Evolutionary conservation across 2,888 invertebrate species (phyloP).

Genomic region (Dryococelus australis): DNA sequence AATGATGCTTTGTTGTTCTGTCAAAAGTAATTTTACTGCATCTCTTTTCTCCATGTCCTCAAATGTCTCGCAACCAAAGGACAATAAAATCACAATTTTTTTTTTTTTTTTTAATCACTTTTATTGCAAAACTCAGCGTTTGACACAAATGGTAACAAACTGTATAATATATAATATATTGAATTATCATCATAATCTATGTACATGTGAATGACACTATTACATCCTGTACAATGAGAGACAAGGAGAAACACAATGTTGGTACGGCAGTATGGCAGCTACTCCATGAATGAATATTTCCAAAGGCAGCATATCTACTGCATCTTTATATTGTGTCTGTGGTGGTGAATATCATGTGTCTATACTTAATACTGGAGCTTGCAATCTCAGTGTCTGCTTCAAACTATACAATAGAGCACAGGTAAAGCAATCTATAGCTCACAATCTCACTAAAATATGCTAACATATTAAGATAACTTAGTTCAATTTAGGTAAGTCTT

Average conservation of each 20-base stretch:
- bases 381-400: background rate
- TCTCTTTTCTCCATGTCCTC: too few relatives aligned
- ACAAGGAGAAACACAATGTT: background rate
- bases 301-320: background rate
- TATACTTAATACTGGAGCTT: background rate
- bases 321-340: background rate
- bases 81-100: too few relatives aligned
- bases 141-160: constrained; percentile 43
- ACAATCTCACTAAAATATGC: background rate
- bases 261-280: background rate
- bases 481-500: too few relatives aligned
- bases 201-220: constrained; percentile 23
- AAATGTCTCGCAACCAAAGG: too few relatives aligned
- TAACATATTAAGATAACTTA: background rate
- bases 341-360: constrained; percentile 1
- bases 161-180: constrained; percentile 33
- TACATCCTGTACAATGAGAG: background rate
- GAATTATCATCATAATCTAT: constrained; percentile 8
- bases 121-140: constrained; percentile 43
- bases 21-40: too few relatives aligned
- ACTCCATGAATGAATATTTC: background rate
- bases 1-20: too few relatives aligned
- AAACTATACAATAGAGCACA: background rate
- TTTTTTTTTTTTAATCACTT: constrained; percentile 31
- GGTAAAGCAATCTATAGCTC: background rate